A percentile compares a stretch with the other conserved stretches of the same genome.
These are phyloP conservation scores for Eueremaeus valkanovi DNA, from an alignment of 2,888 invertebrate genomes.

Conservation along the genomic window DNA sequence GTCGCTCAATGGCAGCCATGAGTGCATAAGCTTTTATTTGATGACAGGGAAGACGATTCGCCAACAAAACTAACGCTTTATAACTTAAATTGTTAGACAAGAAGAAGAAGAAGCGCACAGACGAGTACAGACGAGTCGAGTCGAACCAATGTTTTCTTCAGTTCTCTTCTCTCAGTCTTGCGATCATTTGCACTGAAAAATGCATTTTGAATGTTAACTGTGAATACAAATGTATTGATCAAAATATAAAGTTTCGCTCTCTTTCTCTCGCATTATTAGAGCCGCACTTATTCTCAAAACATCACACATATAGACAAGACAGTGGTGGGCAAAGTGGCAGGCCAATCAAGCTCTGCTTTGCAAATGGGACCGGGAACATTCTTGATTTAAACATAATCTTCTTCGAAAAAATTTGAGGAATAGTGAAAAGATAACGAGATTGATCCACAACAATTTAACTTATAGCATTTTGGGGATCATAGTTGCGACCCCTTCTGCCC, in stretches of 20 bases:
- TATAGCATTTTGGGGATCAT: too few species aligned
- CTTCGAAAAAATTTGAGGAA: too few species aligned
- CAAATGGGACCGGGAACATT: too few species aligned
- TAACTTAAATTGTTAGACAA: slow-evolving; percentile 13
- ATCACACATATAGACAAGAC: slow-evolving; percentile 23
- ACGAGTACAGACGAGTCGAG: neutral
- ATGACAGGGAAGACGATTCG: slow-evolving; percentile 13
- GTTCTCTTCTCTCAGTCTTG: neutral
- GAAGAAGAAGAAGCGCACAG: neutral
- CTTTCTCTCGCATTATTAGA: slow-evolving; percentile 25
- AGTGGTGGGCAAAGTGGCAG: too few species aligned
- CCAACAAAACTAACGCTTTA: slow-evolving; percentile 15
- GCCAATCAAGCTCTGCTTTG: too few species aligned
- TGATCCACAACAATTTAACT: too few species aligned
- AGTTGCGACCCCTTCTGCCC: too few species aligned
- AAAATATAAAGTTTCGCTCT: slow-evolving; percentile 11
- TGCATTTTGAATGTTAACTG: neutral
- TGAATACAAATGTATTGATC: slow-evolving; percentile 14
- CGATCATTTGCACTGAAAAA: neutral
- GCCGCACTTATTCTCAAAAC: slow-evolving; percentile 24
- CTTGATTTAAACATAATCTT: too few species aligned
- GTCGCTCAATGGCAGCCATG: neutral
- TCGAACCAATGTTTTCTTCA: neutral
- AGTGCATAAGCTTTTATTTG: slow-evolving; percentile 26
- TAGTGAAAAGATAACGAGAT: too few species aligned